phyloP scores from a whole-genome alignment of 2,113 vertebrate species.

The Australoheros scitulus region DNA sequence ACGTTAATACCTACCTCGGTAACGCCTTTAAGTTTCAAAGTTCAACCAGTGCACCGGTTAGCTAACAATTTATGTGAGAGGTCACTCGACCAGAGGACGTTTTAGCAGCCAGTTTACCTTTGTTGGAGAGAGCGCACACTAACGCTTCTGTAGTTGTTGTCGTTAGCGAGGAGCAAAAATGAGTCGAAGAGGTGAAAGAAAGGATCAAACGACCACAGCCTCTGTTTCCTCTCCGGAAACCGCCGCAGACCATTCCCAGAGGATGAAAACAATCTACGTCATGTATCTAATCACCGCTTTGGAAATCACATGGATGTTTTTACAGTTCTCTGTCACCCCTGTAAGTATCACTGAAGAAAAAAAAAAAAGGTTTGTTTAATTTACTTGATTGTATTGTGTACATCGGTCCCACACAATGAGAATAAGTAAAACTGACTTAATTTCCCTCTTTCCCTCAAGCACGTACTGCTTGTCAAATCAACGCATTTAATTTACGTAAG shows the following conservation, averaged over 20 bases:
- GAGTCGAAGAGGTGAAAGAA: constrained; percentile 12
- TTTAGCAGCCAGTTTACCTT: neutral
- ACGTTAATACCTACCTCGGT: neutral
- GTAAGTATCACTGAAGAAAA: constrained; percentile 61
- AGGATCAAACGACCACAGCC: neutral
- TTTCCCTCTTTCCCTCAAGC: too few relatives aligned
- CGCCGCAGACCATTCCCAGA: neutral
- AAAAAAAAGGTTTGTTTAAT: too few relatives aligned
- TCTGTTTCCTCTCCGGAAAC: neutral
- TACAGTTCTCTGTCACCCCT: constrained; percentile 80
- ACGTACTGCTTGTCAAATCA: too few relatives aligned
- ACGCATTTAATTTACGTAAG: too few relatives aligned
- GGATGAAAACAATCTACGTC: constrained; percentile 44
- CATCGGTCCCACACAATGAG: neutral
- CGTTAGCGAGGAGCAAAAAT: constrained; percentile 4
- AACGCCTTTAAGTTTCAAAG: constrained; percentile 54
- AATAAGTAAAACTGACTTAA: too few relatives aligned
- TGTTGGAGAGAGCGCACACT: neutral
- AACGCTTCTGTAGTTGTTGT: neutral
- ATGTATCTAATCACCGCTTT: constrained; percentile 74
- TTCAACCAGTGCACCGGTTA: constrained; percentile 21
- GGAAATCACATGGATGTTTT: constrained; percentile 81
- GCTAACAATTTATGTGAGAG: constrained; percentile 2
- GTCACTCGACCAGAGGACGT: neutral
- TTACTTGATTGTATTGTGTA: too few relatives aligned